Evolutionary conservation across 2,888 invertebrate species (phyloP), one percentile per base, ranked within the genome.

Genomic region (Crepidodera aurea): DNA sequence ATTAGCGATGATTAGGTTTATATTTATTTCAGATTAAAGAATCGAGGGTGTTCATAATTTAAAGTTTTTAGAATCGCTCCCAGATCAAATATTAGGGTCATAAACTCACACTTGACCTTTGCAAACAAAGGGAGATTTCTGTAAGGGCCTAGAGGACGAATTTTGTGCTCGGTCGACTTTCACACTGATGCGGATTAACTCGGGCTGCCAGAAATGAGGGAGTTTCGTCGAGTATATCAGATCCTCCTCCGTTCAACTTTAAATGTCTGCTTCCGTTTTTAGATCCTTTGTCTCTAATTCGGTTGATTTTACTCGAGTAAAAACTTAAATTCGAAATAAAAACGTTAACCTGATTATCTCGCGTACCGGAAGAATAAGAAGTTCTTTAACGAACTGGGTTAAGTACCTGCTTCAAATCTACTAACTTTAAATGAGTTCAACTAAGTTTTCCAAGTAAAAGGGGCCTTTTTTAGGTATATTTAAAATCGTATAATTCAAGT

Each of bases 161-260:
- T 55, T 55, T 55, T 16, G 18, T 42, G 42, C 54, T 42, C 42
- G 42, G 42, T 42, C 42, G 44, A 42, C 7, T 54, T 54, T 54
- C 42, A 42, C 54, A 18, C 54, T 54, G 46, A 55, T 56, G 56
- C 34, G 56, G 46, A 56, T 56, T 56, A 56, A 56, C 44, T 56
- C 32, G 34, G 12, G 48, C 46, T 22, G 37, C 19, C 53, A 53
- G 53, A 39, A 53, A 13, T 15, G 53, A 48, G 25, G 27, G 48
- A 19, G 51, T 34, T n/a, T 32, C 13, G 13, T 32, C 50, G 15
- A 50, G 16, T 51, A 13, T 37, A 51, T 34, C 51, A 40, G 25
- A 25, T 53, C 25, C 18, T 53, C 25, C 18, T 6, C 3, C 18
- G 18, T 16, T 53, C 25, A 22, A 53, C 40, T 40, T 27, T 40